Evolutionary conservation across 2,888 invertebrate genomes (phyloP), one percentile per base, ranked within the genome.

Genomic region (Ctenicera cuprea): DNA sequence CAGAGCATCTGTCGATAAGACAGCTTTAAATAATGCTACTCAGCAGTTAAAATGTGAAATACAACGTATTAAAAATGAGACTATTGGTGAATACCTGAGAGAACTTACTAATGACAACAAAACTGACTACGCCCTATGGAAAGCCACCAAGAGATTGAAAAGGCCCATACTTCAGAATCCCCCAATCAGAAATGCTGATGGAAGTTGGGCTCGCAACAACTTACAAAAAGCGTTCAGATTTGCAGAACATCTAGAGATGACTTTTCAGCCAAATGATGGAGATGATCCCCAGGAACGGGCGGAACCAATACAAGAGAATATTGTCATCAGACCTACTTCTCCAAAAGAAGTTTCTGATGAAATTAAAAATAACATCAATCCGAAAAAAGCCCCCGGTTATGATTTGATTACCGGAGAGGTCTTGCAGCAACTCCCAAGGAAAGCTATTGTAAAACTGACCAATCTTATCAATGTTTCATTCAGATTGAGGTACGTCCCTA

Each of bases 401-500:
- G 67, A 67, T 30, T 20, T 67, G 43, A 67, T 67, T 16, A 67
- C 67, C 8, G 45, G 63, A 8, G 30, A 45, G 50, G 16, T 64
- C 4, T 11, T 64, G 14, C 45, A 64, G 16, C 64, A 63, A 63
- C 43, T 26, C 20, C 48, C 64, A 48, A 64, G 48, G 45, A 64
- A 22, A n/a, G 45, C 41, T 4, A 64, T 48, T 8, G 48, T 45
- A 11, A 64, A 64, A 64, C 33, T 64, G 7, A 48, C 30, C 26
- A 52, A 65, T 52, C 48, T 63, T 45, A 63, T 63, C 45, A 63
- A 63, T 16, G 43, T 30, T 22, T 38, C 52, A 16, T 65, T 65
- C 20, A 65, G 65, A 33, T 37, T 50, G 16, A 65, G 50, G 38
- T 45, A 65, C 12, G 77, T 80, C 7, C 37, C 76, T n/a, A 67